Evolutionary conservation across 1,140 invertebrate species (phyloP).

Genomic region (Sitodiplosis mosellana): DNA sequence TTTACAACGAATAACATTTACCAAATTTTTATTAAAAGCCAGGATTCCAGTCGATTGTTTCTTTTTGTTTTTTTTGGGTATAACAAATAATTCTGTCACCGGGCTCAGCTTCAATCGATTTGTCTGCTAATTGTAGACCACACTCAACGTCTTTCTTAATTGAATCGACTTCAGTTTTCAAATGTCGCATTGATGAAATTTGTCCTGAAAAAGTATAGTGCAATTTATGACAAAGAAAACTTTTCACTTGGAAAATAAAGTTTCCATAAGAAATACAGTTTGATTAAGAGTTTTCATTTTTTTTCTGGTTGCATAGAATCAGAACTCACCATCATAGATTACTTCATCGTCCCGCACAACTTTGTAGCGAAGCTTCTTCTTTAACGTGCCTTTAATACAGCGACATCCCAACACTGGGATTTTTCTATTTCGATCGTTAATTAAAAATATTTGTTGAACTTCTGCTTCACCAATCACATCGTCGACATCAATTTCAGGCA

Average conservation of each 20-base stretch:
- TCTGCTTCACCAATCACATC: conserved; percentile 69
- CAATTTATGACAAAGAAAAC: neutral
- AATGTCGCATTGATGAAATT: conserved; percentile 63
- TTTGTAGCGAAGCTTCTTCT: conserved; percentile 45
- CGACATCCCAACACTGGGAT: conserved; percentile 74
- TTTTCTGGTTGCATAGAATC: no score
- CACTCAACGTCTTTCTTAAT: conserved; percentile 77
- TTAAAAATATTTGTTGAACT: conserved; percentile 65
- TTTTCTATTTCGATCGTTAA: conserved; percentile 66
- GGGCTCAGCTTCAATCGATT: conserved; percentile 38
- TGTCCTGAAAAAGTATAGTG: conserved; percentile 33
- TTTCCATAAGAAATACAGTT: no score
- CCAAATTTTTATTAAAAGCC: conserved; percentile 39
- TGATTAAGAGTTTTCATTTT: no score
- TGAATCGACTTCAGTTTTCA: conserved; percentile 71
- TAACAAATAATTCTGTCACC: conserved; percentile 73
- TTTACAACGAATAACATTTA: no score
- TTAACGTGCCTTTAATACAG: conserved; percentile 60
- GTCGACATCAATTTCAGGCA: conserved; percentile 55
- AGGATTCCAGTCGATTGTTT: conserved; percentile 63
- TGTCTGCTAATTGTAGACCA: conserved; percentile 57
- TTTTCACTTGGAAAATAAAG: neutral
- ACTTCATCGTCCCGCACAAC: conserved; percentile 49
- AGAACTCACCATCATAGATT: conserved; percentile 64
- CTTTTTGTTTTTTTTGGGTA: conserved; percentile 36